Evolutionary conservation across 2,113 vertebrate genomes (phyloP).

Genomic region (Gymnogyps californianus): DNA sequence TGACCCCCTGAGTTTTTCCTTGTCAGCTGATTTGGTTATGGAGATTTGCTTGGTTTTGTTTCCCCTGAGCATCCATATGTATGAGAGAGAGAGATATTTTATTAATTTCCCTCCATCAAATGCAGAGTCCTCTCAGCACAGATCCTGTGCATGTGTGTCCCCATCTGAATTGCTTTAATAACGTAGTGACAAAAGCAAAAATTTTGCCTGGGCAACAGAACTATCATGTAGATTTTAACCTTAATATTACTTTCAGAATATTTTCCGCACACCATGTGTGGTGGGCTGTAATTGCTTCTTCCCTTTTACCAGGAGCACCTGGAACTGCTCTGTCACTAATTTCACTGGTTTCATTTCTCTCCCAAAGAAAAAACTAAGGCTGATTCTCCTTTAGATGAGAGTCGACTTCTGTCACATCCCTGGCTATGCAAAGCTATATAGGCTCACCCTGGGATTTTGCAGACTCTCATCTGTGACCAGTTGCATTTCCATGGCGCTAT

Average conservation of each 20-base stretch:
- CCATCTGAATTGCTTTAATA: not conserved
- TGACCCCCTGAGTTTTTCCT: not conserved
- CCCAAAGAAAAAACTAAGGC: not conserved
- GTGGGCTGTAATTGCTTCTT: not conserved
- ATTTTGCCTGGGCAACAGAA: not conserved
- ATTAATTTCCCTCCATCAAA: not conserved
- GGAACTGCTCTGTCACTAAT: not conserved
- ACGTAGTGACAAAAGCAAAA: not conserved
- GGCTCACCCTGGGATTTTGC: not conserved
- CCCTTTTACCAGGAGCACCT: not conserved
- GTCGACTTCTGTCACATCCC: not conserved
- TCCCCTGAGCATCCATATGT: not conserved
- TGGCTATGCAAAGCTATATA: not conserved
- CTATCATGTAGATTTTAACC: not conserved
- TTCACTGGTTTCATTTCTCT: not conserved
- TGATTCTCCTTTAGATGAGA: not conserved
- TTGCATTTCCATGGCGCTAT: not conserved
- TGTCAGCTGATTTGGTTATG: not conserved
- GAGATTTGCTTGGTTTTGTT: not conserved
- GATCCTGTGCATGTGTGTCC: not conserved
- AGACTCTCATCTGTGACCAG: not conserved
- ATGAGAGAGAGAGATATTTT: not conserved
- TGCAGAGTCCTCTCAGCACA: not conserved
- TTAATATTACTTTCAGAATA: not conserved
- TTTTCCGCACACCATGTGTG: not conserved